These are phyloP conservation scores for Myotis vivesi DNA, from an alignment of 2,797 vertebrate genomes.

Conservation along the genomic window DNA sequence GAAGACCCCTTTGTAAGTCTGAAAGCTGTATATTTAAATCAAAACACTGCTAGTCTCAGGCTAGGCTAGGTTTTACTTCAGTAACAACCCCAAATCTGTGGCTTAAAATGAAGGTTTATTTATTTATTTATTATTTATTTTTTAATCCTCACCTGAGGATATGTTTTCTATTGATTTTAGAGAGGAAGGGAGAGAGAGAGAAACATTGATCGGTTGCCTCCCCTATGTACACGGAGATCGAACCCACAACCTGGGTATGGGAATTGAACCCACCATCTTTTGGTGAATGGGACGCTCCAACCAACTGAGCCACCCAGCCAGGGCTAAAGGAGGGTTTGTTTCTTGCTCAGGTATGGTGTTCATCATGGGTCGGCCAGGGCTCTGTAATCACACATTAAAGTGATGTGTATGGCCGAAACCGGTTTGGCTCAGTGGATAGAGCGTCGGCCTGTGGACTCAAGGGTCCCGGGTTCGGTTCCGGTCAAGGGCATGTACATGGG, in stretches of 20 bases:
- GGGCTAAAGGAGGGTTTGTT: not conserved
- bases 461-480: too few relatives aligned
- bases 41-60: not conserved
- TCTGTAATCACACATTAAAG: not conserved
- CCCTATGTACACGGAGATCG: not conserved
- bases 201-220: not conserved
- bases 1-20: not conserved
- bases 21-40: not conserved
- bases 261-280: not conserved
- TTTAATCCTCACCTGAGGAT: not conserved
- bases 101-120: not conserved
- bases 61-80: not conserved
- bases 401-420: not conserved
- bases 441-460: too few relatives aligned
- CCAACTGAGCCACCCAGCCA: not conserved
- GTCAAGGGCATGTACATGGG: too few relatives aligned
- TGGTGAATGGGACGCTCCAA: not conserved
- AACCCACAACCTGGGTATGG: not conserved
- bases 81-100: not conserved
- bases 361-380: not conserved
- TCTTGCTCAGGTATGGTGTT: not conserved
- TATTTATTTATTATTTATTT: not conserved
- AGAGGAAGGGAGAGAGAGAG: not conserved
- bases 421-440: too few relatives aligned
- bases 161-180: not conserved